These are phyloP conservation scores for Antedon mediterranea DNA, from an alignment of 53 echinoderm and acorn worm genomes.

Conservation along the genomic window DNA sequence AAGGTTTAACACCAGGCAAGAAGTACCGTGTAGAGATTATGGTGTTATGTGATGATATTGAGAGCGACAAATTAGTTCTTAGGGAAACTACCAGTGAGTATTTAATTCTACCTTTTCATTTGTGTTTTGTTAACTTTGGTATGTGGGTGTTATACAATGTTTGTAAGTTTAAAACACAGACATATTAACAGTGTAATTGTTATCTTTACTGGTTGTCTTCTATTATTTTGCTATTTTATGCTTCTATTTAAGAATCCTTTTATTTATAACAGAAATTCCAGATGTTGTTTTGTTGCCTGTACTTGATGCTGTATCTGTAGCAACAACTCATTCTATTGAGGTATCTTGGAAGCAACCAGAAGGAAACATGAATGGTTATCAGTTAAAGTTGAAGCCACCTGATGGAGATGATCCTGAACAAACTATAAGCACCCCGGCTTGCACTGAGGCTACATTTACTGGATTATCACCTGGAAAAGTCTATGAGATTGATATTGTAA, in stretches of 20 bases:
- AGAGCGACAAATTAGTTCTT: conserved; percentile 58
- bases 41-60: conserved; percentile 43
- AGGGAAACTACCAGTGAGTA: conserved; percentile 53
- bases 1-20: conserved; percentile 48
- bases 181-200: too few relatives aligned
- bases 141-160: too few relatives aligned
- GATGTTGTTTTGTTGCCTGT: conserved; percentile 43
- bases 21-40: conserved; percentile 56
- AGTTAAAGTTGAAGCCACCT: conserved; percentile 33
- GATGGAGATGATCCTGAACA: conserved; percentile 59
- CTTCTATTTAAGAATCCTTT: too few relatives aligned
- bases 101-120: too few relatives aligned
- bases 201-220: too few relatives aligned
- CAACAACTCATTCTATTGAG: conserved; percentile 29
- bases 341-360: conserved; percentile 69
- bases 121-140: too few relatives aligned
- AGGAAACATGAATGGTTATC: conserved; percentile 71
- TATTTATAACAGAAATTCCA: conserved; percentile 40
- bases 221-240: too few relatives aligned
- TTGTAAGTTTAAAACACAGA: too few relatives aligned
- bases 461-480: conserved; percentile 47
- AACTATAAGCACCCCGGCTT: conserved; percentile 35
- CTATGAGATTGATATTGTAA: conserved; percentile 53
- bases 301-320: conserved; percentile 14
- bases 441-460: conserved; percentile 39